Evolutionary conservation across 2,888 invertebrate species (phyloP).

Genomic region (Caenorhabditis plicata): DNA sequence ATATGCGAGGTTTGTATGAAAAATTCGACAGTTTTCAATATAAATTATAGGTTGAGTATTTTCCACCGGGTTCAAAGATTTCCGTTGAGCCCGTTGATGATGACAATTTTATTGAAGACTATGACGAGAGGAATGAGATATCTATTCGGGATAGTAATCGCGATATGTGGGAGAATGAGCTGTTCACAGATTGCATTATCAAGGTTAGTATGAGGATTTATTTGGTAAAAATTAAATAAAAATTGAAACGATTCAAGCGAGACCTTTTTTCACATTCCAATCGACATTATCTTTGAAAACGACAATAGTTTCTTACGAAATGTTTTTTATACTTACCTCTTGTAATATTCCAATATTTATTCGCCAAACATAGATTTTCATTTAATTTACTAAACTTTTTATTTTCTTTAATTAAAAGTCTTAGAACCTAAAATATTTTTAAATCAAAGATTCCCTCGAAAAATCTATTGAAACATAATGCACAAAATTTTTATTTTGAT

Average conservation of each 20-base stretch:
- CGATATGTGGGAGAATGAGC: conserved; percentile 55
- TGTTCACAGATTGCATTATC: conserved; percentile 58
- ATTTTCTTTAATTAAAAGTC: too few relatives aligned
- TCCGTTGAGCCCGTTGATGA: conserved; percentile 53
- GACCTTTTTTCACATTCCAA: not conserved
- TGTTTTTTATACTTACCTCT: too few relatives aligned
- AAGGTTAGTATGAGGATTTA: conserved; percentile 40
- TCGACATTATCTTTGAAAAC: too few relatives aligned
- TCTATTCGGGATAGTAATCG: conserved; percentile 32
- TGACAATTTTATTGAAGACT: conserved; percentile 33
- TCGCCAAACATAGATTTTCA: too few relatives aligned
- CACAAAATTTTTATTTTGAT: too few relatives aligned
- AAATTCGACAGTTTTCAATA: not conserved
- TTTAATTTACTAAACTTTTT: too few relatives aligned
- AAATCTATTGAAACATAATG: too few relatives aligned
- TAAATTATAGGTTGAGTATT: conserved; percentile 40
- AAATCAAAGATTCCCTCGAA: too few relatives aligned
- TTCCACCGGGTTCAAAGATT: conserved; percentile 53
- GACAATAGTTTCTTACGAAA: too few relatives aligned
- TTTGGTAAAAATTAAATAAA: not conserved
- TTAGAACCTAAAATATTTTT: too few relatives aligned
- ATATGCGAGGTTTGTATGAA: conserved; percentile 54
- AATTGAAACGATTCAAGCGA: not conserved
- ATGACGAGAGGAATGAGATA: conserved; percentile 36
- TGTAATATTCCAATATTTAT: too few relatives aligned